Percentiles rank a stretch among this genome's conserved stretches.
phyloP scores from a whole-genome alignment of 2,113 vertebrate genomes.

The Hydrolagus affinis region DNA sequence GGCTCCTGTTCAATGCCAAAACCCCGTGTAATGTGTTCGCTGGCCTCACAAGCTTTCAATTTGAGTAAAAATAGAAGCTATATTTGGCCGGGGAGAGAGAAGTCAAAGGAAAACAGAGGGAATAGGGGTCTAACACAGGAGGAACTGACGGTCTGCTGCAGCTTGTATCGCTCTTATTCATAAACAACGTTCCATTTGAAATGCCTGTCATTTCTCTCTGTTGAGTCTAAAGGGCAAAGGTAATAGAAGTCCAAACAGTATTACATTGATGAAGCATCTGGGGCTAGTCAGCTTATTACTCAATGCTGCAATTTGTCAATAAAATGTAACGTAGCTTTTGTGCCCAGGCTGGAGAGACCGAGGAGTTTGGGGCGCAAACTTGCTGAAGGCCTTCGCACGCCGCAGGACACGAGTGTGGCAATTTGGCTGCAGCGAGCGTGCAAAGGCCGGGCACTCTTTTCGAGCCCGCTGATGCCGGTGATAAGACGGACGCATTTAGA shows the following conservation, averaged over 20 bases:
- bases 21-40: not conserved
- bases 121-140: not conserved
- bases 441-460: no score
- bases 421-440: no score
- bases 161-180: not conserved
- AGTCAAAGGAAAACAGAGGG: not conserved
- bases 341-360: not conserved
- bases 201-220: not conserved
- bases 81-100: not conserved
- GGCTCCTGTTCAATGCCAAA: not conserved
- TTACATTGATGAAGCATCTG: not conserved
- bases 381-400: not conserved
- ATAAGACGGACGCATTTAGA: no score
- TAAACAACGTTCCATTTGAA: not conserved
- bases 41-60: no score
- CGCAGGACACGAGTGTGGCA: no score
- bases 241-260: not conserved
- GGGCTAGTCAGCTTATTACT: not conserved
- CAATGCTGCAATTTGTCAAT: not conserved
- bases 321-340: constrained; percentile 1
- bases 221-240: constrained; percentile 20
- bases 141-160: not conserved
- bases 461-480: no score
- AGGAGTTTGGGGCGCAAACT: not conserved
- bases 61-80: not conserved